Conservation (phyloP, 2,888 invertebrate genomes). For the Danaus chrysippus region DNA sequence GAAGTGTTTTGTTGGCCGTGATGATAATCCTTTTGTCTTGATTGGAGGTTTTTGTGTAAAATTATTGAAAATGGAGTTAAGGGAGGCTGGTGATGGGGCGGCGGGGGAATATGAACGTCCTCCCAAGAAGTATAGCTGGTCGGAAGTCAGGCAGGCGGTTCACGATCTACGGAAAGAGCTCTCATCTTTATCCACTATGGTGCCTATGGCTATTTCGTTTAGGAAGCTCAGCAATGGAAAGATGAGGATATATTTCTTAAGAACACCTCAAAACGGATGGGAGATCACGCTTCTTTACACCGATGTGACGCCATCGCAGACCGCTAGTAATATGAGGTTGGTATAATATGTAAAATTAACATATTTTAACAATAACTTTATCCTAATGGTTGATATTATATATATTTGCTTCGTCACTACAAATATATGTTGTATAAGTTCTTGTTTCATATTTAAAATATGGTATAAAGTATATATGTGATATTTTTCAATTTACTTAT, state of each 20-base stretch:
- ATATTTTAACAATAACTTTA: no score
- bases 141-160: constrained; percentile 88
- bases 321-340: constrained; percentile 73
- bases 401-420: no score
- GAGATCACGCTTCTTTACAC: constrained; percentile 93
- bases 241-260: constrained; percentile 92
- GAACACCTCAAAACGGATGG: constrained; percentile 92
- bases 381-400: no score
- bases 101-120: constrained; percentile 60
- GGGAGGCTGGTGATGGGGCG: constrained; percentile 71
- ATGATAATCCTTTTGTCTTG: constrained; percentile 45
- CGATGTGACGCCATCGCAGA: constrained; percentile 85
- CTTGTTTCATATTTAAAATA: no score
- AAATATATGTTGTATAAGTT: no score
- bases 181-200: constrained; percentile 87
- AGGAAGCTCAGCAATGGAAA: constrained; percentile 87
- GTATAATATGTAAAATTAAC: constrained; percentile 17
- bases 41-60: constrained; percentile 43
- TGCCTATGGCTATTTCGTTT: constrained; percentile 90
- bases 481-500: no score
- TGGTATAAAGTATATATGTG: no score
- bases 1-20: constrained; percentile 42
- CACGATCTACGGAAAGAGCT: constrained; percentile 89
- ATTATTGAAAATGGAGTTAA: constrained; percentile 65
- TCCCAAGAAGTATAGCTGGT: constrained; percentile 82